A percentile compares a stretch with the other conserved stretches of the same genome.
These are phyloP conservation scores for Orthonevra nobilis DNA, from an alignment of 2,888 invertebrate genomes.

Conservation along the genomic window DNA sequence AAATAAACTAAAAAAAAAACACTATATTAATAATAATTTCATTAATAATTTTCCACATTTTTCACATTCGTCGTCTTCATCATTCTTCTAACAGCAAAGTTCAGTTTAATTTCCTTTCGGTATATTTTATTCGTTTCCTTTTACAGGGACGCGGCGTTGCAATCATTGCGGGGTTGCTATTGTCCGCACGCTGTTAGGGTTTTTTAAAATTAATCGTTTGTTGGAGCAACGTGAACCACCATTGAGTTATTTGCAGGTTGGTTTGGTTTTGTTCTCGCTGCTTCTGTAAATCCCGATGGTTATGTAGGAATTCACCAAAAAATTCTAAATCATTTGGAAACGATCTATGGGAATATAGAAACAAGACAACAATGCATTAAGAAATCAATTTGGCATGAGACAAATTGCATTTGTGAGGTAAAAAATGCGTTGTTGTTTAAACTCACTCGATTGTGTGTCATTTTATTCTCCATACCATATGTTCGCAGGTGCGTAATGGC, in stretches of 20 bases:
- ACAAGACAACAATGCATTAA: neutral
- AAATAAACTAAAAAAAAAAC: constrained; percentile 27
- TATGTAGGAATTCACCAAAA: constrained; percentile 56
- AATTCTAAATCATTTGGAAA: constrained; percentile 61
- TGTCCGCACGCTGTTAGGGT: constrained; percentile 43
- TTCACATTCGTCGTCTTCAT: constrained; percentile 10
- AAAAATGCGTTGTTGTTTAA: constrained; percentile 60
- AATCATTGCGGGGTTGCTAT: constrained; percentile 9
- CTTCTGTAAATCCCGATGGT: constrained; percentile 40
- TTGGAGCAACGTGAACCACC: constrained; percentile 79
- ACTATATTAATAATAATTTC: too few species aligned
- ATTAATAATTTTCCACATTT: too few species aligned
- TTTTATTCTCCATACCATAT: constrained; percentile 81
- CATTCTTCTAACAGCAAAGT: neutral
- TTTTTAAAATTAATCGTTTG: constrained; percentile 74
- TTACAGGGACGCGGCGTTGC: constrained; percentile 19
- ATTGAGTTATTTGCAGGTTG: constrained; percentile 76
- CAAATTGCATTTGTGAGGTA: constrained; percentile 21
- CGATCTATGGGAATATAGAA: constrained; percentile 41
- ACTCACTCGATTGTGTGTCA: constrained; percentile 73
- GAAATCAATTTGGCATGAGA: constrained; percentile 11
- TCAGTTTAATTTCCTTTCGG: constrained; percentile 18
- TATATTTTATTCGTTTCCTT: constrained; percentile 51
- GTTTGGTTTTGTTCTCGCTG: constrained; percentile 35
- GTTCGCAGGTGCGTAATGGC: constrained; percentile 80